A percentile compares a stretch with the other conserved stretches of the same genome.
These are phyloP conservation scores for Zapornia atra DNA, from an alignment of 2,113 vertebrate species.

Conservation along the genomic window DNA sequence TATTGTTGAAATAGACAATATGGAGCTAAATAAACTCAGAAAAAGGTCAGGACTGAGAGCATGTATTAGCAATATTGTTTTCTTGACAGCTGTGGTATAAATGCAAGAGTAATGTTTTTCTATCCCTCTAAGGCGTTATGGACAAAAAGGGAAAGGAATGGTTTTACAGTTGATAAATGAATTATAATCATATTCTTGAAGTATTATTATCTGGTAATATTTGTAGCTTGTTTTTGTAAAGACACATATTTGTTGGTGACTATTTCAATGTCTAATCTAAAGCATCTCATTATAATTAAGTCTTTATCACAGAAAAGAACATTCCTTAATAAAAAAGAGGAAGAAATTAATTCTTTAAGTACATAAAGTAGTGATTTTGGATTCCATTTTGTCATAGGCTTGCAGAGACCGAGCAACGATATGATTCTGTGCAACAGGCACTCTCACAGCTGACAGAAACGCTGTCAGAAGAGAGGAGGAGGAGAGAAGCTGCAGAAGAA, in stretches of 20 bases:
- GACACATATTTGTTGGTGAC: background rate
- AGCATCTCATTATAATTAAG: background rate
- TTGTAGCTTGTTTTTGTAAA: background rate
- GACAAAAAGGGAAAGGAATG: background rate
- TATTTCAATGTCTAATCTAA: background rate
- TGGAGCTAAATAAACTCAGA: conserved; percentile 77
- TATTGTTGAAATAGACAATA: conserved; percentile 66
- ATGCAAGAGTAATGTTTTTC: background rate
- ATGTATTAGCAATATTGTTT: conserved; percentile 24
- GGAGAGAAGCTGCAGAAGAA: conserved; percentile 83
- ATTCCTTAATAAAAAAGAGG: background rate
- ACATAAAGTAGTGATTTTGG: background rate
- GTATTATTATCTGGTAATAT: background rate
- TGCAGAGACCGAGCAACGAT: conserved; percentile 78
- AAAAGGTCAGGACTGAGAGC: conserved; percentile 76
- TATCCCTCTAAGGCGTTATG: background rate
- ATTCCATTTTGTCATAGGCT: conserved; percentile 72
- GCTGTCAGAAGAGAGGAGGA: conserved; percentile 80
- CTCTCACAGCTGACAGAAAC: conserved; percentile 73
- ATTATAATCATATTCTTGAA: background rate
- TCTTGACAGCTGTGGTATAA: background rate
- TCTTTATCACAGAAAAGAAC: background rate
- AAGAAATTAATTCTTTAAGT: background rate
- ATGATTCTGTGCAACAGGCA: conserved; percentile 74
- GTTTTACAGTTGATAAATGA: background rate